phyloP scores from a whole-genome alignment of 2,113 vertebrate species.

The Stictonetta naevosa region DNA sequence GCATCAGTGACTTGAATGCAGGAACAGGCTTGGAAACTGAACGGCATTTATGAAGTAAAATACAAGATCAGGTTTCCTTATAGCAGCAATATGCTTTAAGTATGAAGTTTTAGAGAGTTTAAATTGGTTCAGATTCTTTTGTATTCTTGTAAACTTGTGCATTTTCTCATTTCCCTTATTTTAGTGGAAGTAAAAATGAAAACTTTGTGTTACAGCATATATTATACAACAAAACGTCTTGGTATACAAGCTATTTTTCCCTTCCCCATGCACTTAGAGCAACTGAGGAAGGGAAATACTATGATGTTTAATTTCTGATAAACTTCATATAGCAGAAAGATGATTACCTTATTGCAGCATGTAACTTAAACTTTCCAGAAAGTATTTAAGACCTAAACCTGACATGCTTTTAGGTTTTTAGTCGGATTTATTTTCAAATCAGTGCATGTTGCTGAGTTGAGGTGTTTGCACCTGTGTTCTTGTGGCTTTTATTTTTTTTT shows the following conservation, averaged over 20 bases:
- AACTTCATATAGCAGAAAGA: background rate
- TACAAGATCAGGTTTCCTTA: background rate
- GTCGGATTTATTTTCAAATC: background rate
- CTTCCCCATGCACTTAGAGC: fast-evolving
- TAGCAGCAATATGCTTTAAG: background rate
- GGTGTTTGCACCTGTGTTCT: background rate
- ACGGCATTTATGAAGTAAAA: background rate
- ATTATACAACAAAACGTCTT: background rate
- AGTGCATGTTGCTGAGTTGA: background rate
- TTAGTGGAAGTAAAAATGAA: background rate
- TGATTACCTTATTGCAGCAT: background rate
- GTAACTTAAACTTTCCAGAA: background rate
- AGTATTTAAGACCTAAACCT: background rate
- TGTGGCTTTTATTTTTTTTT: background rate
- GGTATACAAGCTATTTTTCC: background rate
- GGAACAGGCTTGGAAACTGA: background rate
- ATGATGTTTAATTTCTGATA: background rate
- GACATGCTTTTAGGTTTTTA: background rate
- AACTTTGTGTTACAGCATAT: background rate
- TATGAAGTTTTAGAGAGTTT: background rate
- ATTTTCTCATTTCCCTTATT: background rate
- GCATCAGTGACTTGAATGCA: background rate
- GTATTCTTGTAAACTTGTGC: background rate
- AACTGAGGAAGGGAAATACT: background rate
- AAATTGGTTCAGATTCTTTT: background rate